Base-by-base conservation (phyloP, 2,113 vertebrate genomes). In the Cacatua alba region DNA sequence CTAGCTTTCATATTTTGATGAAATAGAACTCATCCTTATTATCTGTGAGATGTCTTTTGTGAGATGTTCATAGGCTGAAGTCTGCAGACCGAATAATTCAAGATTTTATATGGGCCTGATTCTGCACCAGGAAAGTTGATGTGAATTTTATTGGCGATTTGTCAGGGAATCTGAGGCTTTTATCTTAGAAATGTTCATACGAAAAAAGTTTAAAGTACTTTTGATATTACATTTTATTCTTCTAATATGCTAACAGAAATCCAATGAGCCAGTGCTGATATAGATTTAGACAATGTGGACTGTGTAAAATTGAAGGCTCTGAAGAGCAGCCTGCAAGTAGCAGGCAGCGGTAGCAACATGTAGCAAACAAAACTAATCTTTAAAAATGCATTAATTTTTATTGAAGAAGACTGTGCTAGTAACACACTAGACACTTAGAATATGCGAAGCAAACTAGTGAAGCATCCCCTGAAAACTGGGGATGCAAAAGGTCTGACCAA, bases 131-230 rank as follows among this genome's bases (percentile, higher is more conserved):
- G 26, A 70, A 90, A 81, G 25, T 41, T 67, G 62, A 88, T 83
- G 60, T n/a, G 72, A 92, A 70, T 93, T 88, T 93, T 92, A 93
- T 46, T 83, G 77, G 46, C 13, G 51, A 46, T 90, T 83, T 81
- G 9, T 60, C 55, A 64, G 79, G 37, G 14, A 16, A 68, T 62
- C 51, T 43, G 33, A 43, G 71, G 57, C 51, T 86, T 92, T 96
- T 90, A 75, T 64, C 77, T 82, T 37, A 64, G 29, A 55, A 93
- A 52, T 48, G 48, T 37, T 90, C 79, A 13, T 35, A 68, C 23
- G 29, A 94, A 93, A 78, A 75, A 85, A 88, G 35, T 68, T 86
- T 37, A 52, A 96, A 86, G 64, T 53, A 64, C 39, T 68, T 88
- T 90, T 24, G 21, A 33, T 67, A 46, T 49, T 86, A 41, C 13